phyloP scores from a whole-genome alignment of 2,888 invertebrate genomes.

The Zygaena filipendulae region DNA sequence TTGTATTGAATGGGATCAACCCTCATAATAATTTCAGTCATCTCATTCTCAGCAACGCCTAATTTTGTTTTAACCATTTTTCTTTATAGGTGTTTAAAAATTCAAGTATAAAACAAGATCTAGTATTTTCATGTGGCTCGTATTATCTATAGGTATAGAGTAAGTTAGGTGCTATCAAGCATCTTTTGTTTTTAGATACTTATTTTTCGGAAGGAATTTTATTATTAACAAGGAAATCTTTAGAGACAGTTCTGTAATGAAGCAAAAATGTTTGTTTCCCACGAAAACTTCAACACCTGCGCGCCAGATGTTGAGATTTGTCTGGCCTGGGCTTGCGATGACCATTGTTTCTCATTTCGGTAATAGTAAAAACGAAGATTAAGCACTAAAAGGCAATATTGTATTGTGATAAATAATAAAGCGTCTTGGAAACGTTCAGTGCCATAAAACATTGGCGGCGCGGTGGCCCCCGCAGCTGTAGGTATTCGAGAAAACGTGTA shows the following conservation, averaged over 20 bases:
- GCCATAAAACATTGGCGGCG: constrained; percentile 68
- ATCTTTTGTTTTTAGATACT: too few relatives aligned
- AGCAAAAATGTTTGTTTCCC: constrained; percentile 39
- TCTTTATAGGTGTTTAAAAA: too few relatives aligned
- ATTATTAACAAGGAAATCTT: too few relatives aligned
- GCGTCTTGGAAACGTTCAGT: constrained; percentile 60
- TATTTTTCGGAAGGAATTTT: too few relatives aligned
- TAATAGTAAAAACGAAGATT: constrained; percentile 62
- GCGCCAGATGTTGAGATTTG: constrained; percentile 55
- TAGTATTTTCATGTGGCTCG: too few relatives aligned
- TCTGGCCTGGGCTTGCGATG: constrained; percentile 31
- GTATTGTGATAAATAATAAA: constrained; percentile 64
- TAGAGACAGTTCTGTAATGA: constrained; percentile 11
- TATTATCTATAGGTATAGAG: too few relatives aligned
- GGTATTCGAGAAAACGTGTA: constrained; percentile 52
- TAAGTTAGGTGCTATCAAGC: too few relatives aligned
- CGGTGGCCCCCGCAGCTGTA: constrained; percentile 58
- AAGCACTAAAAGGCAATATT: constrained; percentile 63
- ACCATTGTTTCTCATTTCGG: constrained; percentile 63
- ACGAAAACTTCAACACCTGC: constrained; percentile 48
- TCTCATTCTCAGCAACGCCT: too few relatives aligned
- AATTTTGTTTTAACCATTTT: too few relatives aligned
- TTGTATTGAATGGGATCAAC: too few relatives aligned
- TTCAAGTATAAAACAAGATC: too few relatives aligned
- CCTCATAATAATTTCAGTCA: too few relatives aligned